phyloP scores from a whole-genome alignment of 2,113 vertebrate genomes.

The Opisthocomus hoazin region DNA sequence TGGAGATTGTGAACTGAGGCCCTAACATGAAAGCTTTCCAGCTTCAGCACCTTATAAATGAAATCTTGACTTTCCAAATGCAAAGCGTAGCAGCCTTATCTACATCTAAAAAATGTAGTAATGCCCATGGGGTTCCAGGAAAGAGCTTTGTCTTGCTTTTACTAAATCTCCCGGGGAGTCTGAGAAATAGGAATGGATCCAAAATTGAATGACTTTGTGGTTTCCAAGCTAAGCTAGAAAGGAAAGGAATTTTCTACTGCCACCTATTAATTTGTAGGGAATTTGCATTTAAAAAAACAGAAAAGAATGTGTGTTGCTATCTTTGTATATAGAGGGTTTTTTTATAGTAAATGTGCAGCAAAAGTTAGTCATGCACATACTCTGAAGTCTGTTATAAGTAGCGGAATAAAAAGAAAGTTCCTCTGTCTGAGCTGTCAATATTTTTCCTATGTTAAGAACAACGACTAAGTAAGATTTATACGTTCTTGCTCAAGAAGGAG shows the following conservation, averaged over 20 bases:
- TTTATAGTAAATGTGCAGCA: neutral
- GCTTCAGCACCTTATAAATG: conserved; percentile 52
- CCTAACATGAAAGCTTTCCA: conserved; percentile 4
- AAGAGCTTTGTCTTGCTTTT: conserved; percentile 27
- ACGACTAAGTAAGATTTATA: neutral
- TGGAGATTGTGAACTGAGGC: neutral
- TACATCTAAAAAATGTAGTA: conserved; percentile 27
- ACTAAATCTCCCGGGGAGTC: neutral
- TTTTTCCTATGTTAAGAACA: neutral
- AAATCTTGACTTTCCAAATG: conserved; percentile 16
- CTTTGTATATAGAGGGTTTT: neutral
- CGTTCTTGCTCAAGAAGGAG: neutral
- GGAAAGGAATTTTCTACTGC: conserved; percentile 12
- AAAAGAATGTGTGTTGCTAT: neutral
- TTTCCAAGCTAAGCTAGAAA: conserved; percentile 19
- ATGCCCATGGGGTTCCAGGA: conserved; percentile 20
- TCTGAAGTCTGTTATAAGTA: neutral
- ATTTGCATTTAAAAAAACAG: neutral
- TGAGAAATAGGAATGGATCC: conserved; percentile 34
- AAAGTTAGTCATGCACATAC: neutral
- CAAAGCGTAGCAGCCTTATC: conserved; percentile 7
- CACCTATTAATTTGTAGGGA: neutral
- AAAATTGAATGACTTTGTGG: neutral
- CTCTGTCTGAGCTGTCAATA: neutral
- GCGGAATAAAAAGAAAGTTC: neutral